Conservation (phyloP, 2,113 vertebrate species). For the Campylorhamphus procurvoides region DNA sequence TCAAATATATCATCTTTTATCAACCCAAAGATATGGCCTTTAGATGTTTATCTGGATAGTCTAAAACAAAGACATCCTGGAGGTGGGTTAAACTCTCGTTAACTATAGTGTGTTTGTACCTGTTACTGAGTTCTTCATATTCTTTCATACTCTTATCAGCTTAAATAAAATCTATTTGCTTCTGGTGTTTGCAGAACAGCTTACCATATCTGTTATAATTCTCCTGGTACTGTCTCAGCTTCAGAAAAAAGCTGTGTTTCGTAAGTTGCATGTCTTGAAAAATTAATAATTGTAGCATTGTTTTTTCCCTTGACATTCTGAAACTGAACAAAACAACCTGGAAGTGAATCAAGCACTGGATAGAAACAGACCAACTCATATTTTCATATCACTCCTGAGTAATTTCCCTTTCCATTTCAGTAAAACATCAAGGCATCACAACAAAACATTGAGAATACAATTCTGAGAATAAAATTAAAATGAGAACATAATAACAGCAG, state of each 20-base stretch:
- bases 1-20: not conserved
- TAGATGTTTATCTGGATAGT: not conserved
- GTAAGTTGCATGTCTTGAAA: not conserved
- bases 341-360: not conserved
- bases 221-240: not conserved
- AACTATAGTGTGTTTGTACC: not conserved
- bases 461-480: not conserved
- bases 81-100: not conserved
- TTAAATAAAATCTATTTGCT: not conserved
- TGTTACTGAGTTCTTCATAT: not conserved
- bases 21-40: not conserved
- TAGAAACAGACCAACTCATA: not conserved
- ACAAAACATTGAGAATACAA: not conserved
- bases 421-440: not conserved
- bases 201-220: not conserved
- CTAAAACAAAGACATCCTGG: not conserved
- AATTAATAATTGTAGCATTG: not conserved
- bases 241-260: not conserved
- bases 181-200: not conserved
- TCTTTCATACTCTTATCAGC: not conserved
- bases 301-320: constrained; percentile 1
- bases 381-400: not conserved
- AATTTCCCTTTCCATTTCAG: not conserved
- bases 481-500: not conserved
- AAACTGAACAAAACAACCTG: not conserved